Percentiles rank a stretch among this genome's conserved stretches.
phyloP scores from a whole-genome alignment of 37 sponge, comb jelly and placozoan genomes.

The Crambe crambe region DNA sequence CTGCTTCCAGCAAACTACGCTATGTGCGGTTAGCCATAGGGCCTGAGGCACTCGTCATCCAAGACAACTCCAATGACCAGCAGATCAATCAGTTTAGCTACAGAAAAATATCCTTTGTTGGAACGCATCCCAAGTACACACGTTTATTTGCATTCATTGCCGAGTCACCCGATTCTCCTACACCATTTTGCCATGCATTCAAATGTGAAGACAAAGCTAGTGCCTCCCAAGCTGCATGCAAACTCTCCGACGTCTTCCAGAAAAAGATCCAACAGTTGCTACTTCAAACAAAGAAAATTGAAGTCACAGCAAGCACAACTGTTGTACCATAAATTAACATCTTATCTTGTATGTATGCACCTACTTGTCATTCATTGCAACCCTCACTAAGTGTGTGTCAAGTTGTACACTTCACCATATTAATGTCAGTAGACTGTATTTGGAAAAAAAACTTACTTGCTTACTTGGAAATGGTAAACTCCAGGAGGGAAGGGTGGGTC shows the following conservation, averaged over 20 bases:
- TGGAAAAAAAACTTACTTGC: too few species aligned
- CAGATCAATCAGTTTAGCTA: constrained; percentile 30
- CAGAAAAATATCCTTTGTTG: constrained; percentile 57
- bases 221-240: constrained; percentile 24
- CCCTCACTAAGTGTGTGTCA: too few species aligned
- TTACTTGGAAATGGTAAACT: too few species aligned
- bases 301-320: not conserved
- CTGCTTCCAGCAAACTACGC: not conserved
- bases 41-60: constrained; percentile 26
- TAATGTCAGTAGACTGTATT: too few species aligned
- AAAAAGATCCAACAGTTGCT: constrained; percentile 22
- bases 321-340: not conserved
- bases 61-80: constrained; percentile 32
- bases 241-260: constrained; percentile 44
- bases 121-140: constrained; percentile 53
- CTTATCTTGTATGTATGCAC: too few species aligned
- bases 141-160: constrained; percentile 69
- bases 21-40: constrained; percentile 55
- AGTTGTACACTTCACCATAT: too few species aligned
- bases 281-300: not conserved
- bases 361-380: too few species aligned
- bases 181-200: constrained; percentile 70
- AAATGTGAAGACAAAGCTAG: constrained; percentile 55
- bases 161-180: not conserved
- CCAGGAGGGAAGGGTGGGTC: too few species aligned